phyloP scores from a whole-genome alignment of 2,797 vertebrate genomes.

The Pseudochirops cupreus region DNA sequence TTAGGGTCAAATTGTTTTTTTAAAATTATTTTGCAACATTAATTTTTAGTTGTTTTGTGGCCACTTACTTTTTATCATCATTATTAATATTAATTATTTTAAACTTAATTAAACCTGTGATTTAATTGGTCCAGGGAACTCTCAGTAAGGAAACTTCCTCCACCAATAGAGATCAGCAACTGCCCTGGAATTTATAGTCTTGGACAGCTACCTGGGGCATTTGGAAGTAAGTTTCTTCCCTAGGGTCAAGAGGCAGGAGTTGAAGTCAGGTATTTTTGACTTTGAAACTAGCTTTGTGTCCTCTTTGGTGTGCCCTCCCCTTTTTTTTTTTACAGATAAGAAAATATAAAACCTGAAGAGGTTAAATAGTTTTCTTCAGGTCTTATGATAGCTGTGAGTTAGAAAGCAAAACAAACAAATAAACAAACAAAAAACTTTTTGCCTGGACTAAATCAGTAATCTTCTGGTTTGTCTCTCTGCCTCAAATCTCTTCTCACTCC shows the following conservation, averaged over 20 bases:
- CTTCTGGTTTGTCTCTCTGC: neutral
- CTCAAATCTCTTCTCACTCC: neutral
- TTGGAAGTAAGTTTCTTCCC: neutral
- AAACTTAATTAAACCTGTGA: neutral
- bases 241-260: neutral
- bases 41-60: neutral
- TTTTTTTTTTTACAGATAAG: neutral
- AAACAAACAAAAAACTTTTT: neutral
- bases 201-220: neutral
- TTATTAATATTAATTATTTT: neutral
- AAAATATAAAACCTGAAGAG: neutral
- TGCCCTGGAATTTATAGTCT: neutral
- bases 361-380: neutral
- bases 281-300: neutral
- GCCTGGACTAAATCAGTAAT: neutral
- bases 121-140: neutral
- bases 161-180: neutral
- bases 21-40: neutral
- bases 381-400: neutral
- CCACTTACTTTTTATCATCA: neutral
- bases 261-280: neutral
- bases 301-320: neutral
- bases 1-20: neutral
- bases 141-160: neutral
- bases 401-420: too few relatives aligned